A percentile compares a stretch with the other conserved stretches of the same genome.
Conservation (phyloP, 2,113 vertebrate genomes). For the Aptenodytes forsteri region DNA sequence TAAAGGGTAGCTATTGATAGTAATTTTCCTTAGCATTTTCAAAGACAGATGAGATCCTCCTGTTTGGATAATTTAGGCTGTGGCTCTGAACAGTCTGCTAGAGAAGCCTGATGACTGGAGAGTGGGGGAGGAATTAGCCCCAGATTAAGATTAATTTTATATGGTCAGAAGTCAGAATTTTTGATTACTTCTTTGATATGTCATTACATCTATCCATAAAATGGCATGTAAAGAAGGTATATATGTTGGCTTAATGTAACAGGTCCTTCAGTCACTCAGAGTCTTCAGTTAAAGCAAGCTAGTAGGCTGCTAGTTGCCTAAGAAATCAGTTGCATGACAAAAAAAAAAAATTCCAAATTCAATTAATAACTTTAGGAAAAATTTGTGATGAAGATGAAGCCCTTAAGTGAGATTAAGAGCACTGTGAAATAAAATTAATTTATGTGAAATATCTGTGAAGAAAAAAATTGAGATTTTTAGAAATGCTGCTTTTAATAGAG, state of each 20-base stretch:
- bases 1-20: not conserved
- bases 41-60: not conserved
- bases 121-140: not conserved
- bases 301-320: not conserved
- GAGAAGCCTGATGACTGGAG: not conserved
- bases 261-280: not conserved
- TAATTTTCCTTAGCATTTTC: not conserved
- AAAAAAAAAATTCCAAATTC: not conserved
- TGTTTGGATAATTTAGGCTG: not conserved
- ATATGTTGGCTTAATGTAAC: not conserved
- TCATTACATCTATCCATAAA: not conserved
- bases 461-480: not conserved
- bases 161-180: not conserved
- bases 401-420: not conserved
- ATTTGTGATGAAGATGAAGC: not conserved
- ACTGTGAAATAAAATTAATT: not conserved
- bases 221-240: not conserved
- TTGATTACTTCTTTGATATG: not conserved
- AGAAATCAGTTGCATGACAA: not conserved
- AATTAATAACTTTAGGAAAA: not conserved
- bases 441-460: not conserved
- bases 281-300: not conserved
- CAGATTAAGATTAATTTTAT: not conserved
- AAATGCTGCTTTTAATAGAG: not conserved
- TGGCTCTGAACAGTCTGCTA: not conserved